A percentile compares a stretch with the other conserved stretches of the same genome.
Conservation (phyloP, 2,113 vertebrate species). For the Pungitius pungitius region DNA sequence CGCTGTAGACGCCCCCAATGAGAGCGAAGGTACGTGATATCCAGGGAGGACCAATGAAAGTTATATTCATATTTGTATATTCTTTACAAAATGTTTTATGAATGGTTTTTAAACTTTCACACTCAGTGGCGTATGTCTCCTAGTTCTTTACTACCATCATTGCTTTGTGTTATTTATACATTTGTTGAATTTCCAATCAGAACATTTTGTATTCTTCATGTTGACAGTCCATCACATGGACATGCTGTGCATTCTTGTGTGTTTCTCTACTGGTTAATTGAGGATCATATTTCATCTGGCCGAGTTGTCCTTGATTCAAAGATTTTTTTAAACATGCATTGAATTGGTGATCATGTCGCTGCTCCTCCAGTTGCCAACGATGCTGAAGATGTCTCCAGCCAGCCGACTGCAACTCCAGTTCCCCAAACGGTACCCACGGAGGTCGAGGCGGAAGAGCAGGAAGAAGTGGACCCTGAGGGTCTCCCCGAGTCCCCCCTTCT, state of each 20-base stretch:
- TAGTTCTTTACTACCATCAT: neutral
- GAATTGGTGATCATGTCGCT: neutral
- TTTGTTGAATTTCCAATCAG: neutral
- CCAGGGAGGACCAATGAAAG: too few relatives aligned
- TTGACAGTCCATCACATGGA: too few relatives aligned
- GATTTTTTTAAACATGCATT: neutral
- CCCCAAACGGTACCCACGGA: conserved; percentile 5
- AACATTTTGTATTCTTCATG: neutral
- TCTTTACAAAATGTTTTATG: too few relatives aligned
- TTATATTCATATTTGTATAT: too few relatives aligned
- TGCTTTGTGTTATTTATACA: neutral
- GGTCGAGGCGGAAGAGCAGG: neutral
- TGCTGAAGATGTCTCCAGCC: neutral
- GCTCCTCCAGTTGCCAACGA: conserved; percentile 33
- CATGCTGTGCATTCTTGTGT: neutral
- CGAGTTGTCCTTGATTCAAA: neutral
- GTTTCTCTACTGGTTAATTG: neutral
- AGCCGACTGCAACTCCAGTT: neutral
- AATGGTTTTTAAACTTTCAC: too few relatives aligned
- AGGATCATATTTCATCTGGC: neutral
- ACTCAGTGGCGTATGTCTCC: neutral
- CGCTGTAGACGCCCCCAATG: neutral
- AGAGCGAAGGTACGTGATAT: conserved; percentile 44
- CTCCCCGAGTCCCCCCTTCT: neutral
- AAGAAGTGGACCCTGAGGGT: neutral